Evolutionary conservation across 2,113 vertebrate genomes (phyloP).

Genomic region (Apistogramma diplotaenia): DNA sequence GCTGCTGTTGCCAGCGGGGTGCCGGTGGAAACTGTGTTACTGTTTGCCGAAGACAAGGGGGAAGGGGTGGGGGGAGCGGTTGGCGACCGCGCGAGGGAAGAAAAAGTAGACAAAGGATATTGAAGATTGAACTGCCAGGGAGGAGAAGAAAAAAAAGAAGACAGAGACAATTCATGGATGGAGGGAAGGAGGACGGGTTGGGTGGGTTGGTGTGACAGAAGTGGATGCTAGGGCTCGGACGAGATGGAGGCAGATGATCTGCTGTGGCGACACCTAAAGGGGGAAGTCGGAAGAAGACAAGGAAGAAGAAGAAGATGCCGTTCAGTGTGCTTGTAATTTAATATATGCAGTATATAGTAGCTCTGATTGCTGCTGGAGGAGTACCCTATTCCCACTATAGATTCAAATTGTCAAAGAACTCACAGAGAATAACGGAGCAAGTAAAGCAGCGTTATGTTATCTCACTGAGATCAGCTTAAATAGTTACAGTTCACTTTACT

Average conservation of each 20-base stretch:
- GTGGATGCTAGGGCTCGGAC: no score
- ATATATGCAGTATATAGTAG: neutral
- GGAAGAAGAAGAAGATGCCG: neutral
- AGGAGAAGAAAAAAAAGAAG: neutral
- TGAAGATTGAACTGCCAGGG: neutral
- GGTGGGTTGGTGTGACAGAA: neutral
- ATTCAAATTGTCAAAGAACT: neutral
- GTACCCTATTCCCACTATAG: neutral
- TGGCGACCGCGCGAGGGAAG: neutral
- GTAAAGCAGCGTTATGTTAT: conserved; percentile 6
- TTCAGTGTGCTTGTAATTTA: neutral
- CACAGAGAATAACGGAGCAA: neutral
- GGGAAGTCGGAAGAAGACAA: neutral
- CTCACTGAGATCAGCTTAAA: neutral
- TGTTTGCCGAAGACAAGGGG: neutral
- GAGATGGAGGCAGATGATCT: neutral
- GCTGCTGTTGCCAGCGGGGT: neutral
- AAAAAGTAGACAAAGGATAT: neutral
- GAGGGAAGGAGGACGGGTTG: neutral
- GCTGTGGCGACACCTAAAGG: neutral
- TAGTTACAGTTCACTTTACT: conserved; percentile 1
- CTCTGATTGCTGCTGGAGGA: neutral
- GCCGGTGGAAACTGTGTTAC: neutral
- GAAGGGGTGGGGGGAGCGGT: neutral
- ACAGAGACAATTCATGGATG: neutral